Conservation (phyloP, 35 echinoderm and acorn worm genomes). For the Apostichopus parvimensis region DNA sequence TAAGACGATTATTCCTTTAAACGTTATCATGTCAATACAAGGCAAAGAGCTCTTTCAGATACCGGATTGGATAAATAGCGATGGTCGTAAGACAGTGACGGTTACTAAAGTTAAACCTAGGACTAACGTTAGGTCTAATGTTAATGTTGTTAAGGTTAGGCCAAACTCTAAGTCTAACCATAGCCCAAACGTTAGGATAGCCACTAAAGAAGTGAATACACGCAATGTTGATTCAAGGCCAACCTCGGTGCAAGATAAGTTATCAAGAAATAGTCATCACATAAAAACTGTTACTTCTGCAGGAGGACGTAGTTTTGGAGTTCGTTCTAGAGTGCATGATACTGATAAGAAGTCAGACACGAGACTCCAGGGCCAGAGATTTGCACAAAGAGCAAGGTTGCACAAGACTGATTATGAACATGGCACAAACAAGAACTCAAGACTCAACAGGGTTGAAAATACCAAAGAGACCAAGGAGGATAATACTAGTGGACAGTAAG, state of each 20-base stretch:
- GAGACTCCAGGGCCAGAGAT: neutral
- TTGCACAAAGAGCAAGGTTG: neutral
- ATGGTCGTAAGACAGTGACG: neutral
- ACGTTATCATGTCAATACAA: slow-evolving; percentile 3
- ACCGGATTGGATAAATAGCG: slow-evolving; percentile 28
- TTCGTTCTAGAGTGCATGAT: neutral
- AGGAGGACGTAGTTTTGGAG: neutral
- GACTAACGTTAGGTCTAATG: neutral
- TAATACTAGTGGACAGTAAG: neutral
- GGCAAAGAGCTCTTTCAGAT: slow-evolving; percentile 20
- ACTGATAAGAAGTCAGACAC: neutral
- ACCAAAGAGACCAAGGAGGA: neutral
- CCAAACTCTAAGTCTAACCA: neutral
- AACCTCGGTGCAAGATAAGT: neutral
- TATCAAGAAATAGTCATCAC: neutral
- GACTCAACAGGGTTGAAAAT: neutral
- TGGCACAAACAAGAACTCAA: neutral
- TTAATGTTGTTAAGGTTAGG: neutral
- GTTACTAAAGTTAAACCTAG: neutral
- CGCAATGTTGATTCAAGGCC: neutral
- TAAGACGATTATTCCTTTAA: neutral
- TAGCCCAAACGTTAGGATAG: neutral
- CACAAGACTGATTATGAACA: neutral
- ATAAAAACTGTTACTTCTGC: neutral
- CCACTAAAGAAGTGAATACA: too few relatives aligned